Base-by-base conservation (phyloP, 2,113 vertebrate species). In the Casuarius casuarius region DNA sequence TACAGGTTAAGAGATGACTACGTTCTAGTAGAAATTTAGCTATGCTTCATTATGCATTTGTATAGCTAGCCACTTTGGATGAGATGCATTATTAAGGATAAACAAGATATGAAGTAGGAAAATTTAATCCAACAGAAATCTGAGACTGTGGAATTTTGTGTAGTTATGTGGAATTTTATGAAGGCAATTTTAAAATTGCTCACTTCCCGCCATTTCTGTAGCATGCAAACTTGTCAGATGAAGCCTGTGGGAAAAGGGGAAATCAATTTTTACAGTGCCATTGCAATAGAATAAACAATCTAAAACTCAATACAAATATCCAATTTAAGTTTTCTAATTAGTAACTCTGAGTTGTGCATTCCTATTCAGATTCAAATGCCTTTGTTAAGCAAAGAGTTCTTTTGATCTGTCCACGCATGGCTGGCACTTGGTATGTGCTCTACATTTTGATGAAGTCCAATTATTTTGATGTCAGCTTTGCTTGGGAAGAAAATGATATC, bases 351-450 rank as follows among this genome's bases (percentile, higher is more conserved):
- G 66, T 6, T 79, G 49, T 61, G 71, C 66, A 23, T 33, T 63
- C 14, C 58, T 84, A 40, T 78, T 89, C 56, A 82, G 63, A 92
- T 87, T 40, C 38, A 92, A 72, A 87, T 73, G 89, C 54, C 94
- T 92, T 84, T 79, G 54, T 84, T 79, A 73, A 94, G 70, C 89
- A 85, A 84, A 94, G n/a, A 14, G 40, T 62, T 87, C 91, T 92
- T 80, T 76, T 92, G 62, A 73, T 73, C 58, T 61, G 23, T 56
- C 31, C 35, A 78, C 5, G 68, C 92, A 72, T 70, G 74, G 66
- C 71, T 94, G 71, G 63, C 62, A 66, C 33, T 62, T 73, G 44
- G 33, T 62, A 21, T 20, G 61, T 61, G 44, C 58, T 89, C 35
- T 95, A 72, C 89, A 79, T 95, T 91, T 84, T 51, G 10, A 96